phyloP scores from a whole-genome alignment of 1,140 invertebrate species.

The Drosophila tsacasi region DNA sequence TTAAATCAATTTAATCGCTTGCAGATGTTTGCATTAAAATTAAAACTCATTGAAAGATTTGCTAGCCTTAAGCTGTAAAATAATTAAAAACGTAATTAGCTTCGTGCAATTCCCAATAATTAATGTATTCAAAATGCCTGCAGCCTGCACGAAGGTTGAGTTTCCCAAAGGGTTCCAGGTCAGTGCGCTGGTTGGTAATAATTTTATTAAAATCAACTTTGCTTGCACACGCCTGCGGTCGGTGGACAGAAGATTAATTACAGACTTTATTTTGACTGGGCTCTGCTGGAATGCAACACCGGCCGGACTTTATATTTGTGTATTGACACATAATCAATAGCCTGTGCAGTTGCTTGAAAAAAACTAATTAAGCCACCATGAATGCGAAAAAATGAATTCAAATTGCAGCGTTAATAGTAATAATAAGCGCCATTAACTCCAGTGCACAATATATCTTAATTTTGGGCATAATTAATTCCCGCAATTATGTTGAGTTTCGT shows the following conservation, averaged over 20 bases:
- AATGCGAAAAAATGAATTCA: constrained; percentile 69
- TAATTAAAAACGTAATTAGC: constrained; percentile 69
- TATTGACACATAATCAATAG: constrained; percentile 55
- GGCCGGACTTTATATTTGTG: constrained; percentile 42
- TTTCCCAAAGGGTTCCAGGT: constrained; percentile 1
- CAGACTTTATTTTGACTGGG: constrained; percentile 29
- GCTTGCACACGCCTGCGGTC: constrained; percentile 23
- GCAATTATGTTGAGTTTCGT: constrained; percentile 59
- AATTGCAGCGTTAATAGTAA: constrained; percentile 54
- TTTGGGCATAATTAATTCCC: constrained; percentile 73
- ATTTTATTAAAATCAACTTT: constrained; percentile 67
- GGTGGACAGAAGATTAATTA: constrained; percentile 48
- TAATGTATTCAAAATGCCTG: constrained; percentile 34
- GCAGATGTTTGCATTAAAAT: constrained; percentile 41
- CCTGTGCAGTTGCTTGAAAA: not conserved
- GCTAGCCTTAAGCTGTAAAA: constrained; percentile 54
- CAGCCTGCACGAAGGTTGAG: constrained; percentile 1
- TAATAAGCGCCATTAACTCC: constrained; percentile 43
- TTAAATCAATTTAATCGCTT: constrained; percentile 30
- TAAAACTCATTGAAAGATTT: constrained; percentile 35
- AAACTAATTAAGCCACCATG: constrained; percentile 59
- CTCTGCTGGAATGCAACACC: constrained; percentile 6
- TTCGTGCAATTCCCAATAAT: constrained; percentile 41
- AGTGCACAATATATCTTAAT: constrained; percentile 71
- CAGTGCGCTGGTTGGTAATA: constrained; percentile 23